These are phyloP conservation scores for Falco biarmicus DNA, from an alignment of 2,797 vertebrate genomes.

Conservation along the genomic window DNA sequence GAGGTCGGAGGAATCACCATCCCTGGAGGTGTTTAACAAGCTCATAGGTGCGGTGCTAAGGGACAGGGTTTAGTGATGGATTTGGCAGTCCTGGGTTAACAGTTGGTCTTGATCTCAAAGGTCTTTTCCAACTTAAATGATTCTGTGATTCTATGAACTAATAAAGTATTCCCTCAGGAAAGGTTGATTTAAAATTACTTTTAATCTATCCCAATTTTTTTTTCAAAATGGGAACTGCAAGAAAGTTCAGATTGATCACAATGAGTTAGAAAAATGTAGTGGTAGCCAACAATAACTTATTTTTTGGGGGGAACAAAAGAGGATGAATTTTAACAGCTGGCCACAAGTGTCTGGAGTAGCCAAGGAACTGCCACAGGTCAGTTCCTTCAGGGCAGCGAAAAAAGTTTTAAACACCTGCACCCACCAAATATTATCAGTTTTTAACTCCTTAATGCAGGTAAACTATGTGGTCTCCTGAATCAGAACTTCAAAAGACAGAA, in stretches of 20 bases:
- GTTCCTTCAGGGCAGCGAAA: not conserved
- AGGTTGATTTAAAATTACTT: not conserved
- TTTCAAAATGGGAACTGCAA: not conserved
- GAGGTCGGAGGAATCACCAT: no score
- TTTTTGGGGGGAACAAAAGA: not conserved
- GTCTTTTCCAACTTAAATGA: no score
- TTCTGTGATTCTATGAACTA: not conserved
- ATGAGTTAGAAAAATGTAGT: not conserved
- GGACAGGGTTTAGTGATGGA: no score
- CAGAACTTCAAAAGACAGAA: not conserved
- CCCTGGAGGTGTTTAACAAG: no score
- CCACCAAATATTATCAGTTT: not conserved
- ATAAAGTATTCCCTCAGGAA: not conserved
- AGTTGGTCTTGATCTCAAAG: no score
- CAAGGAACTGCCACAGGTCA: not conserved
- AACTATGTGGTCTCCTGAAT: accelerated
- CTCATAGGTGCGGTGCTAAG: no score
- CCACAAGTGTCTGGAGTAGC: not conserved
- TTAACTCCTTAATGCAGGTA: not conserved
- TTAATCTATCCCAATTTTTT: not conserved
- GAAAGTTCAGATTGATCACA: not conserved
- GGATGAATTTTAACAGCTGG: not conserved
- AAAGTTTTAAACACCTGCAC: not conserved
- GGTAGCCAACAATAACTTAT: not conserved
- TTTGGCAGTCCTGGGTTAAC: no score